Evolutionary conservation across 2,797 vertebrate genomes (phyloP), one percentile per base, ranked within the genome.

Genomic region (Rhyacichthys aspro): DNA sequence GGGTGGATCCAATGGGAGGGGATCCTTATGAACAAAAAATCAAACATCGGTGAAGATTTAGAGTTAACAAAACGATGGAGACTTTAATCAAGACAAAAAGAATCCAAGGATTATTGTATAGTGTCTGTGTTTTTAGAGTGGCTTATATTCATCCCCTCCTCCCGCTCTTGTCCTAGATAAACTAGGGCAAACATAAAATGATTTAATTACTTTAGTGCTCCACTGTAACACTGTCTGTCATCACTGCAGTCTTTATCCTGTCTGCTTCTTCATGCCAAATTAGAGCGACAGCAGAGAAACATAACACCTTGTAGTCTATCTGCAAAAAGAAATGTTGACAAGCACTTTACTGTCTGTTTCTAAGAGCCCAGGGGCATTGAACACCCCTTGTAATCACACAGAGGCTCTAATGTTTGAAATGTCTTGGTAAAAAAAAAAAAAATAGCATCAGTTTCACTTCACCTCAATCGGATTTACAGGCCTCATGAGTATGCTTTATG

Each of bases 281-380:
- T 63, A 72, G 38, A 56, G 44, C 48, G 10, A 44, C n/a, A 1
- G 54, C 43, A 72, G 38, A 68, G 45, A 36, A 77, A 52, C 48
- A 37, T 43, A 54, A 83, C 66, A 49, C 63, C 70, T 48, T 63
- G 14, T 48, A 64, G 53, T 72, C 69, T 64, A 55, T 81, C 62
- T 70, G 32, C n/a, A n/a, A 33, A 1, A 65, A 48, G 43, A 74
- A 11, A 43, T 32, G 53, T 68, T 76, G 68, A 85, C 79, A 60
- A 70, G 78, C 70, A 78, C 45, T 59, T 46, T 10, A 1, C 54
- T 16, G 72, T 85, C 77, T 87, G 72, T 38, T 17, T 78, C 43
- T 32, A 38, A 32, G n/a, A 9, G 55, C 74, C 62, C 18, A 7
- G 11, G 45, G 74, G 64, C 69, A 54, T 78, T 46, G 49, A 56